Percentiles rank a stretch among this genome's conserved stretches.
phyloP scores from a whole-genome alignment of 2,113 vertebrate species.

The Oxygymnocypris stewartii region DNA sequence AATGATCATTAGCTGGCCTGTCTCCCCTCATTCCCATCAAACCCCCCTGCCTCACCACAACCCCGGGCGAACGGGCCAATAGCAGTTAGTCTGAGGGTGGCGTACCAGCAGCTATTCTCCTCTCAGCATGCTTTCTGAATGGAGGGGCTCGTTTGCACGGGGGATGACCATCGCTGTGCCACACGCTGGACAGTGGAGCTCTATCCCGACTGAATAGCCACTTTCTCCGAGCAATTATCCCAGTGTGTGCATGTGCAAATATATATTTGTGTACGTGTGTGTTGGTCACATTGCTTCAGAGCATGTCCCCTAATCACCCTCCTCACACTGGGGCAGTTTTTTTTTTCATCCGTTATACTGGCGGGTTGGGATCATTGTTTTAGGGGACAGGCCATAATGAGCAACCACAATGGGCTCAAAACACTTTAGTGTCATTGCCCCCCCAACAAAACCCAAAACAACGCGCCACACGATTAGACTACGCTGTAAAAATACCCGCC shows the following conservation, averaged over 20 bases:
- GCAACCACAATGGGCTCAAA: conserved; percentile 98
- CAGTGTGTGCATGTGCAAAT: conserved; percentile 9
- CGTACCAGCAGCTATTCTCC: conserved; percentile 81
- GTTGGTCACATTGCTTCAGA: conserved; percentile 77
- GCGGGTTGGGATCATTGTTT: conserved; percentile 93
- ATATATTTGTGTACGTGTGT: conserved; percentile 20
- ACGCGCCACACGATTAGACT: conserved; percentile 51
- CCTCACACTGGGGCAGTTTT: conserved; percentile 67
- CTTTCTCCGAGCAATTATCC: conserved; percentile 91
- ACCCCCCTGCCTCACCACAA: conserved; percentile 75
- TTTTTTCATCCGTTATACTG: conserved; percentile 90
- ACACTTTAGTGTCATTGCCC: conserved; percentile 90
- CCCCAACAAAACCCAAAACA: conserved; percentile 63
- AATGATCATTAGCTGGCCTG: conserved; percentile 96
- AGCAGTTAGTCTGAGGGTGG: conserved; percentile 75
- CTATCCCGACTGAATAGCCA: conserved; percentile 80
- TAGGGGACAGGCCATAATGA: conserved; percentile 83
- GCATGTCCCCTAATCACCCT: conserved; percentile 68
- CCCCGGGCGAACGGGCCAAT: conserved; percentile 51
- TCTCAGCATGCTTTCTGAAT: conserved; percentile 85
- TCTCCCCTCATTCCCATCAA: conserved; percentile 85
- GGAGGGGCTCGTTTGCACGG: conserved; percentile 52
- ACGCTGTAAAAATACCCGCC: conserved; percentile 71
- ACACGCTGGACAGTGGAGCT: conserved; percentile 89
- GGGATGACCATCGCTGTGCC: conserved; percentile 82